Evolutionary conservation across 2,797 vertebrate species (phyloP), one percentile per base, ranked within the genome.

Genomic region (Peromyscus melanophrys): DNA sequence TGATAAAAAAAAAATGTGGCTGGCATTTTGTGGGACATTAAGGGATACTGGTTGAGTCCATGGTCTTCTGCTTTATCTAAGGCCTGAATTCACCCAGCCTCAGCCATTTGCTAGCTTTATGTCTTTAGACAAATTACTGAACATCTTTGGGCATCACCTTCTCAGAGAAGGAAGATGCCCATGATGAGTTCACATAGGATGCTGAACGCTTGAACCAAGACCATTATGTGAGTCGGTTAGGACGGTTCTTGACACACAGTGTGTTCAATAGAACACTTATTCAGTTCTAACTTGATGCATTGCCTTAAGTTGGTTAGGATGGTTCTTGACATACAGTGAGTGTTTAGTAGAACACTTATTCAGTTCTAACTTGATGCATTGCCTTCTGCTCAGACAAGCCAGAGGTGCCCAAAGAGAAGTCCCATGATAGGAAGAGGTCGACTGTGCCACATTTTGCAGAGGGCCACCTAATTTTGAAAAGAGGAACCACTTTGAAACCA

Each of bases 401-500:
- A 16, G 65, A 43, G 43, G 13, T 21, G 63, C 31, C 2, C 0
- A 78, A 43, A 65, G 57, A 73, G 29, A 2, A 43, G 82, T 37
- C 61, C 49, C 3, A 1, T 1, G 13, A 31, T 2, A 17, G 34
- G 46, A 46, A 78, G 34, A 88, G 8, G 5, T 14, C 0, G 10
- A 57, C 43, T 83, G 86, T 0, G 7, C 63, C 86, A 81, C 1
- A 29, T 76, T 92, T 73, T 77, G 69, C 46, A 29, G 82, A 84
- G 31, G 86, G 80, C 57, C 73, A 61, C 55, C 86, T 95, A 63
- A n/a, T 49, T 76, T 95, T 97, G 96, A 86, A 95, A 96, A 95
- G 83, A 49, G 14, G 43, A 85, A 80, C 89, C 55, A 25, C 80
- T 86, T 55, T 8, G 80, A 89, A 96, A 93, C 95, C 89, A 0